Base-by-base conservation (phyloP, 2,113 vertebrate genomes). In the Xiphorhynchus elegans region DNA sequence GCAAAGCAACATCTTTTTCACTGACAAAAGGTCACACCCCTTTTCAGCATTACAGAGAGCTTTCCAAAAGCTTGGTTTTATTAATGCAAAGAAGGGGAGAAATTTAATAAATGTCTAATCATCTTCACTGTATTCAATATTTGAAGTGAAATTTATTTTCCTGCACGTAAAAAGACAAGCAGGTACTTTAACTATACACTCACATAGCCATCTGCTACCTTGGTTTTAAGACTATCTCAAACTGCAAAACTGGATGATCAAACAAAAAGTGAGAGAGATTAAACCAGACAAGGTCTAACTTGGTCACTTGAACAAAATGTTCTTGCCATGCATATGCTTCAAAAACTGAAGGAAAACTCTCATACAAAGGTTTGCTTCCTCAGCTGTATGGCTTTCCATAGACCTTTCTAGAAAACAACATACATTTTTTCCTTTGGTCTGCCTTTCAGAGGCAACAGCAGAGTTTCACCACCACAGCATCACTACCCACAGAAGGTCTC, bases 121-220 rank as follows among this genome's bases (percentile, higher is more conserved):
- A 62, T 64, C 46, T 63, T 76, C 44, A 74, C 29, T 47, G 7
- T 31, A 59, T 7, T 47, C 37, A 62, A 5, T 88, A 77, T 66
- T 80, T 77, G 29, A 93, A 83, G 44, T 56, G 18, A 93, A 91
- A 74, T 63, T 80, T 79, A 64, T 95, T 93, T 83, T 78, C 75
- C 58, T 66, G n/a, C 50, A 39, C 1, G 0, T 58, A 79, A n/a
- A 37, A 69, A 77, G 90, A 80, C 53, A 68, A 91, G 72, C 70
- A 83, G n/a, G 69, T 50, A 67, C 47, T 75, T 93, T 59, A 89
- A 44, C 50, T 28, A 18, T 7, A 42, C 1, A 3, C 6, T 79
- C 44, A 87, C 0, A 0, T 39, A 76, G 40, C 60, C 44, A 83
- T 64, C 82, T 89, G 69, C 25, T 85, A 66, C 21, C 58, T 39